phyloP scores from a whole-genome alignment of 2,888 invertebrate genomes.

The Calameuta filiformis region DNA sequence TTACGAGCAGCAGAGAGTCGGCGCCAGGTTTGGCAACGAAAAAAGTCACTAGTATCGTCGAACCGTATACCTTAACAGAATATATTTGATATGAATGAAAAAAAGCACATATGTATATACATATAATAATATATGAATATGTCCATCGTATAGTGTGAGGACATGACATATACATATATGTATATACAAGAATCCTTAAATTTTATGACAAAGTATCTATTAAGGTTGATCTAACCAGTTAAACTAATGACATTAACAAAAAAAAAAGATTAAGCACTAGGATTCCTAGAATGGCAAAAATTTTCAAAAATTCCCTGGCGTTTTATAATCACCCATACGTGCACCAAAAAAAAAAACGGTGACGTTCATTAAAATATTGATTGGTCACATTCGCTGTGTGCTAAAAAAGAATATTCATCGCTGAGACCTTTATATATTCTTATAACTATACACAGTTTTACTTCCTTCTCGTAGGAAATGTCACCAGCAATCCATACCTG shows the following conservation, averaged over 20 bases:
- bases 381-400: too few relatives aligned
- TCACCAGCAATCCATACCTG: not conserved
- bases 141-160: too few relatives aligned
- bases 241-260: too few relatives aligned
- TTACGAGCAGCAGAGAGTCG: not conserved
- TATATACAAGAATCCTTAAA: too few relatives aligned
- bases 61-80: not conserved
- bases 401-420: too few relatives aligned
- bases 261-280: too few relatives aligned
- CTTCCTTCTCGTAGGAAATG: not conserved
- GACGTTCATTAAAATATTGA: not conserved
- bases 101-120: not conserved
- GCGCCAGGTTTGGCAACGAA: not conserved
- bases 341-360: not conserved
- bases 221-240: not conserved
- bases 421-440: too few relatives aligned
- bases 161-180: too few relatives aligned
- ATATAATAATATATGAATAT: too few relatives aligned
- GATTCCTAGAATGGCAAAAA: too few relatives aligned
- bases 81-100: not conserved
- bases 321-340: not conserved
- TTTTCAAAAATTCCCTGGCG: too few relatives aligned
- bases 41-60: not conserved
- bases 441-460: not conserved
- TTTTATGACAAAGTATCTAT: not conserved